These are phyloP conservation scores for Gavialis gangeticus DNA, from an alignment of 2,113 vertebrate genomes.

Conservation along the genomic window DNA sequence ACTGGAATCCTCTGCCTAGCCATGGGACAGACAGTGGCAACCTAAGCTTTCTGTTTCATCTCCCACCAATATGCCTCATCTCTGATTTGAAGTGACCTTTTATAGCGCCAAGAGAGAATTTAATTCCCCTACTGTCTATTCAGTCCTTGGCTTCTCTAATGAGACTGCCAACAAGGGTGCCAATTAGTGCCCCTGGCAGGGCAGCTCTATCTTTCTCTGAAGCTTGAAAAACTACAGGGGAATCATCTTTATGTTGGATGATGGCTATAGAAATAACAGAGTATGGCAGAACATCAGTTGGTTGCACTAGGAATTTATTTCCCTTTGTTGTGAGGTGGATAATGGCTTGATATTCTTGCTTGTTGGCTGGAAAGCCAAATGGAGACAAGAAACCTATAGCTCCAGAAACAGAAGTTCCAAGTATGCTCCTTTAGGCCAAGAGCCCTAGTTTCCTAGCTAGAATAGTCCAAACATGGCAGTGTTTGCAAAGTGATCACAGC, in stretches of 20 bases:
- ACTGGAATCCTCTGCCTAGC: not conserved
- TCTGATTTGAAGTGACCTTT: not conserved
- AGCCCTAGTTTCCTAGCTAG: rapidly evolving
- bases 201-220: not conserved
- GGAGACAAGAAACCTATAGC: rapidly evolving
- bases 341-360: not conserved
- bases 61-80: rapidly evolving
- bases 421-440: not conserved
- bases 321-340: not conserved
- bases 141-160: not conserved
- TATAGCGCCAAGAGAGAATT: not conserved
- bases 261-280: not conserved
- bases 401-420: not conserved
- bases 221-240: not conserved
- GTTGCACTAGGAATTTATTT: not conserved
- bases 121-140: rapidly evolving
- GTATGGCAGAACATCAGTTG: not conserved
- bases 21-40: not conserved
- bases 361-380: rapidly evolving
- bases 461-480: not conserved
- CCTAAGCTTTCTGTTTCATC: not conserved
- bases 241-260: rapidly evolving
- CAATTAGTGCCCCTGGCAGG: rapidly evolving
- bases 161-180: not conserved
- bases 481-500: not conserved